These are phyloP conservation scores for Lepilemur ruficaudatus DNA, from an alignment of 2,797 vertebrate species.

Conservation along the genomic window DNA sequence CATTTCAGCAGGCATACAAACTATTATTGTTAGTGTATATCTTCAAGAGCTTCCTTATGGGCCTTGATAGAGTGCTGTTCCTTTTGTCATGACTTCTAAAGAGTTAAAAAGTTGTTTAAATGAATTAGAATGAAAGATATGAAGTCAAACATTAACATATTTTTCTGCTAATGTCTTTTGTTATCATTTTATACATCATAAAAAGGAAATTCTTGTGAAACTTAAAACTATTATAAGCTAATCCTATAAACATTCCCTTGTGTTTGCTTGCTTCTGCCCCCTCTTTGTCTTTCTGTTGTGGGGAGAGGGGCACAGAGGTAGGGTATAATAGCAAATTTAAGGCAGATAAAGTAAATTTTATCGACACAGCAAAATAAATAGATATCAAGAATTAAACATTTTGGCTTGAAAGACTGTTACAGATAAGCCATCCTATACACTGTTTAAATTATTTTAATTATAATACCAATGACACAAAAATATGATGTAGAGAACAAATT, in stretches of 20 bases:
- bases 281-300: background rate
- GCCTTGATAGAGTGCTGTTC: background rate
- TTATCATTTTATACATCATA: background rate
- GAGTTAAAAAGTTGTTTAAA: background rate
- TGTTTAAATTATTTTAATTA: conserved; percentile 21
- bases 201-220: conserved; percentile 21
- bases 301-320: background rate
- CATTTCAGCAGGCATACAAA: background rate
- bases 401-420: conserved; percentile 29
- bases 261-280: background rate
- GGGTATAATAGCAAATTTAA: background rate
- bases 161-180: conserved; percentile 30
- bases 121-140: background rate
- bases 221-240: background rate
- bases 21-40: background rate
- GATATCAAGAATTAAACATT: conserved; percentile 12
- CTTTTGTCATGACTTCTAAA: background rate
- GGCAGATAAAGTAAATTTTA: background rate
- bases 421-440: background rate
- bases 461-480: background rate
- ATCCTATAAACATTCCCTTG: background rate
- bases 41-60: background rate
- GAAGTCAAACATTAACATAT: background rate
- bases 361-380: background rate
- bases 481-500: background rate